phyloP scores from a whole-genome alignment of 2,888 invertebrate species.

The Artemia sinica region DNA sequence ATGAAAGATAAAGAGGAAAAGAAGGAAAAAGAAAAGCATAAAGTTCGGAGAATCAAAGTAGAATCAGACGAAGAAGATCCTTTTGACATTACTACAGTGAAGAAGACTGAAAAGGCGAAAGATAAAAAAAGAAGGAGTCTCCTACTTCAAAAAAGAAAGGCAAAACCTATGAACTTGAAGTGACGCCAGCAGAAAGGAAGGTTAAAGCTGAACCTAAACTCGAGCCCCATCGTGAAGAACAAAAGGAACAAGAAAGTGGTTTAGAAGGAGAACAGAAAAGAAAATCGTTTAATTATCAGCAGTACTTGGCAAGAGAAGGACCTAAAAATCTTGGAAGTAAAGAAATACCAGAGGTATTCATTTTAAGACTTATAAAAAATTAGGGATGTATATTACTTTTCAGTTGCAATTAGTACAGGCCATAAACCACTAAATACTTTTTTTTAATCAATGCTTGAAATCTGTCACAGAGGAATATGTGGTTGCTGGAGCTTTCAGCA shows the following conservation, averaged over 20 bases:
- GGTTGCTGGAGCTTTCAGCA: too few relatives aligned
- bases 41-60: slow-evolving; percentile 17
- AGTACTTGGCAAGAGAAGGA: slow-evolving; percentile 49
- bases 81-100: slow-evolving; percentile 21
- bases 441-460: too few relatives aligned
- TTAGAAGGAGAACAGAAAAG: slow-evolving; percentile 43
- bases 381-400: slow-evolving; percentile 15
- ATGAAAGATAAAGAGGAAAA: slow-evolving; percentile 7
- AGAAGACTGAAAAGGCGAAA: slow-evolving; percentile 19
- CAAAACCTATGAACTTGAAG: slow-evolving; percentile 29
- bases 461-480: too few relatives aligned
- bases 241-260: slow-evolving; percentile 37
- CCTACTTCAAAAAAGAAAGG: slow-evolving; percentile 25
- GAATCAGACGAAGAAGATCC: neutral
- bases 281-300: slow-evolving; percentile 48
- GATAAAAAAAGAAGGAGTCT: slow-evolving; percentile 16
- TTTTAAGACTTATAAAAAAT: neutral
- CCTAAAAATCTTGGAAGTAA: slow-evolving; percentile 67
- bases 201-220: slow-evolving; percentile 25
- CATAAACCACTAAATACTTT: too few relatives aligned
- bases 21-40: slow-evolving; percentile 18
- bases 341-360: slow-evolving; percentile 54
- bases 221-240: slow-evolving; percentile 5
- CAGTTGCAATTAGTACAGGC: too few relatives aligned
- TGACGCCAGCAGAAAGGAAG: slow-evolving; percentile 29